Conservation (phyloP, 1,140 invertebrate genomes). For the Aphis gossypii region DNA sequence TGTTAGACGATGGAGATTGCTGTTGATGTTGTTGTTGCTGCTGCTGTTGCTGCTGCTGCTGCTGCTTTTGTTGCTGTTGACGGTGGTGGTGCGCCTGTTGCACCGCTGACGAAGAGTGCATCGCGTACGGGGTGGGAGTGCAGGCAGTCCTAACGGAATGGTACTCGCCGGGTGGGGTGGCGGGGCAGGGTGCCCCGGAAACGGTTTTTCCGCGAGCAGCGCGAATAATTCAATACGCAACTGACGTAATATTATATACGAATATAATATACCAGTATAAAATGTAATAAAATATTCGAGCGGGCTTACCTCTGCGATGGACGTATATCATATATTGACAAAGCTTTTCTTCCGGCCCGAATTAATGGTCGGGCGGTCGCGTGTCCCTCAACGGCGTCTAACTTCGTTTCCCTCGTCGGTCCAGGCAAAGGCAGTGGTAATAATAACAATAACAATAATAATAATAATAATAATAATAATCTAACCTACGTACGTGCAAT, state of each 20-base stretch:
- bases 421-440: too few species aligned
- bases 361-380: neutral
- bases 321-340: neutral
- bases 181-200: neutral
- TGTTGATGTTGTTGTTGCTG: neutral
- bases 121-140: neutral
- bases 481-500: neutral
- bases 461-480: neutral
- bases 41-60: neutral
- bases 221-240: neutral
- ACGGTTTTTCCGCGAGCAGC: neutral
- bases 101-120: conserved; percentile 36
- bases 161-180: neutral
- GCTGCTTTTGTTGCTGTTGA: conserved; percentile 28
- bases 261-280: neutral
- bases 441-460: neutral
- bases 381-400: neutral
- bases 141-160: neutral
- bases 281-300: neutral
- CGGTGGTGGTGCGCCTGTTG: conserved; percentile 8
- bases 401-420: neutral
- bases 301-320: neutral
- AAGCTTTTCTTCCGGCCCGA: conserved; percentile 1
- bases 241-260: neutral
- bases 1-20: neutral